Evolutionary conservation across 2,888 invertebrate genomes (phyloP).

Genomic region (Ganaspis brasiliensis): DNA sequence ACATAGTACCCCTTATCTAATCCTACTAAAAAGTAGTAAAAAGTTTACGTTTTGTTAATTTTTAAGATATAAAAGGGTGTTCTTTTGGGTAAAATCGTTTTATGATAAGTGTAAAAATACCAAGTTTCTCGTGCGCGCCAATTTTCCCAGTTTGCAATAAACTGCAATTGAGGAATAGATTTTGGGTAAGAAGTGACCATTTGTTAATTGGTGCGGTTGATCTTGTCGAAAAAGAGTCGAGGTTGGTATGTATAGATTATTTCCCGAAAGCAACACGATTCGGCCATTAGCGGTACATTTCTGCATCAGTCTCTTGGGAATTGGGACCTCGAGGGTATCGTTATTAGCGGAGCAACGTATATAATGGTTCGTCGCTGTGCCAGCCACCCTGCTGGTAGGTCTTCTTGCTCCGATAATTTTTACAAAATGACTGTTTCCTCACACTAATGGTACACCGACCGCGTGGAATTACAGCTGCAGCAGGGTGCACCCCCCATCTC

Average conservation of each 20-base stretch:
- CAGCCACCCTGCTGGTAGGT: conserved; percentile 49
- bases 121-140: too few species aligned
- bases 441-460: conserved; percentile 56
- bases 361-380: conserved; percentile 51
- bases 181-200: background rate
- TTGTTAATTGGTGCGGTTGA: conserved; percentile 34
- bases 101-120: too few species aligned
- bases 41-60: too few species aligned
- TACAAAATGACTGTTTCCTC: conserved; percentile 68
- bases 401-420: conserved; percentile 70
- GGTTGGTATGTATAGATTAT: conserved; percentile 67
- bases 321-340: conserved; percentile 55
- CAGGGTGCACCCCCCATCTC: background rate
- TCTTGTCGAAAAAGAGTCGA: conserved; percentile 29
- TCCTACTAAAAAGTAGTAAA: too few species aligned
- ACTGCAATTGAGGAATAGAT: background rate
- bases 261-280: conserved; percentile 76
- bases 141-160: too few species aligned
- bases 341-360: conserved; percentile 43
- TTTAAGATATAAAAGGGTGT: too few species aligned
- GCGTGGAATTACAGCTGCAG: conserved; percentile 22
- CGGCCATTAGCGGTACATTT: conserved; percentile 76
- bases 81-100: too few species aligned
- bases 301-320: conserved; percentile 71
- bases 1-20: too few species aligned